Percentiles rank a stretch among this genome's conserved stretches.
phyloP scores from a whole-genome alignment of 1,140 invertebrate genomes.

The Cyrtorhinus lividipennis region DNA sequence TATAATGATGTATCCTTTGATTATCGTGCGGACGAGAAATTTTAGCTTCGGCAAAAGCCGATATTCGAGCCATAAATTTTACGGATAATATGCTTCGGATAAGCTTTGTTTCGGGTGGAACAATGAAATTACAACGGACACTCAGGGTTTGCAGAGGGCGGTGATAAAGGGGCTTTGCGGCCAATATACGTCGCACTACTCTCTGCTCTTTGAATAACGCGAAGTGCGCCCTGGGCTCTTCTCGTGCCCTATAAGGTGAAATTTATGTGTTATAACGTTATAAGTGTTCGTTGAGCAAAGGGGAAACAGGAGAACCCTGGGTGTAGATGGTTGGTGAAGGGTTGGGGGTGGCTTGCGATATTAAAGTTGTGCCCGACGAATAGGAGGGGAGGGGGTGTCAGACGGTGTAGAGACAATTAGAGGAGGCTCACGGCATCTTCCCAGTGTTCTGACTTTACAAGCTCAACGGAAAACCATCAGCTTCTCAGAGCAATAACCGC shows the following conservation, averaged over 20 bases:
- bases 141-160: not conserved
- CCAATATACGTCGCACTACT: not conserved
- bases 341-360: conserved; percentile 22
- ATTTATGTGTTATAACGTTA: conserved; percentile 1
- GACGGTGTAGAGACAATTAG: conserved; percentile 5
- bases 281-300: not conserved
- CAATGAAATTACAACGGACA: not conserved
- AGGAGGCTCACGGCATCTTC: not conserved
- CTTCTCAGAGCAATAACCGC: too few species aligned
- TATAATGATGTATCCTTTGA: too few species aligned
- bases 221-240: not conserved
- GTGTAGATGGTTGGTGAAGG: conserved; percentile 22
- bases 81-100: not conserved
- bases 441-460: too few species aligned
- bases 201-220: not conserved
- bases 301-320: conserved; percentile 21
- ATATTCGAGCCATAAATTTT: too few species aligned
- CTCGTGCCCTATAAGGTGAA: not conserved
- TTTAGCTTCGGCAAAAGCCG: too few species aligned
- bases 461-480: too few species aligned
- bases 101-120: not conserved
- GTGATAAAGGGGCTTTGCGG: not conserved
- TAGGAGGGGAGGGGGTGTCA: not conserved
- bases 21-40: too few species aligned
- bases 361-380: conserved; percentile 18